These are phyloP conservation scores for Actinia equina DNA, from an alignment of 64 coral and sea anemone genomes.

Conservation along the genomic window DNA sequence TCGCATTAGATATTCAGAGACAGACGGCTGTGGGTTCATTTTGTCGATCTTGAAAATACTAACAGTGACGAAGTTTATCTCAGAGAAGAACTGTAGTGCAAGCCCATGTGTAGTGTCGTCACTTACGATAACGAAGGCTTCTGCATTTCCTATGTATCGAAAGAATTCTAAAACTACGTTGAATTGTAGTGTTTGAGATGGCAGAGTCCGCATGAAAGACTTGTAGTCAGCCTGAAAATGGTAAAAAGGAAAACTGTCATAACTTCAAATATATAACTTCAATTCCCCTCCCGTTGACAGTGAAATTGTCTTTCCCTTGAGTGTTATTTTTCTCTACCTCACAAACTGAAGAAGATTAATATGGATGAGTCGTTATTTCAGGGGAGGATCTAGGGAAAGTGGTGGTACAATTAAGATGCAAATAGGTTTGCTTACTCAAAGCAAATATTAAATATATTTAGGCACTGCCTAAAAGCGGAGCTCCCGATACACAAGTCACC, in stretches of 20 bases:
- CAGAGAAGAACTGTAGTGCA: constrained; percentile 29
- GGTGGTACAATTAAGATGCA: too few relatives aligned
- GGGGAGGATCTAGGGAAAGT: too few relatives aligned
- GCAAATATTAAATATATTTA: too few relatives aligned
- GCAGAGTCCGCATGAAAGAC: constrained; percentile 48
- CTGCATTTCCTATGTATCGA: constrained; percentile 33
- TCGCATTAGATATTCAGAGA: constrained; percentile 24
- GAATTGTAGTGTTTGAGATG: constrained; percentile 42
- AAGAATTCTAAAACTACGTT: constrained; percentile 39
- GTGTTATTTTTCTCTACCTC: neutral
- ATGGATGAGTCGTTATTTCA: too few relatives aligned
- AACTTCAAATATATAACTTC: neutral
- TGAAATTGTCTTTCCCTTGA: neutral
- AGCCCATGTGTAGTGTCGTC: constrained; percentile 53
- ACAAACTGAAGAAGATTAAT: too few relatives aligned
- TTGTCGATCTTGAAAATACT: constrained; percentile 37
- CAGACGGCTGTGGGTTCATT: neutral
- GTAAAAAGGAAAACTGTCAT: neutral
- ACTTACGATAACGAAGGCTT: constrained; percentile 54
- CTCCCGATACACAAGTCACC: too few relatives aligned
- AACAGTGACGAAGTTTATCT: neutral
- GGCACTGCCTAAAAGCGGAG: too few relatives aligned
- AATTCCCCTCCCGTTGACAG: neutral
- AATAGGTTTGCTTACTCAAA: too few relatives aligned
- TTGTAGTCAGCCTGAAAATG: constrained; percentile 43